These are phyloP conservation scores for Andricus grossulariae DNA, from an alignment of 1,140 invertebrate genomes.

Conservation along the genomic window DNA sequence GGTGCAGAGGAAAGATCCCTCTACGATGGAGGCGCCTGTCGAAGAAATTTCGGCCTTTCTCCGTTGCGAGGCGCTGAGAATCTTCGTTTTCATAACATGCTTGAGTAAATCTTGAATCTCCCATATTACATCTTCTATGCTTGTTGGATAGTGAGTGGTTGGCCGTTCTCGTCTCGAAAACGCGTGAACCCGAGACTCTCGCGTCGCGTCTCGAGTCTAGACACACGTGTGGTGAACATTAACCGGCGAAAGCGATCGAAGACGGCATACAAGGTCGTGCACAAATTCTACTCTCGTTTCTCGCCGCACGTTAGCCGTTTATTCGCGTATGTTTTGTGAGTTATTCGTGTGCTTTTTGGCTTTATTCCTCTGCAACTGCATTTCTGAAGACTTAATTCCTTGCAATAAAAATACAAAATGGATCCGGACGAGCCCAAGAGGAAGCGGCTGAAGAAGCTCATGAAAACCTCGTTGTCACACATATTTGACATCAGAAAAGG, in stretches of 20 bases:
- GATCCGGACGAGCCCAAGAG: conserved; percentile 10
- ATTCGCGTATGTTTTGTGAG: not conserved
- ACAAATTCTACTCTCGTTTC: not conserved
- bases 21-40: too few species aligned
- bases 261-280: not conserved
- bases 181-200: not conserved
- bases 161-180: not conserved
- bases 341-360: not conserved
- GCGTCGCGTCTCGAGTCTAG: conserved; percentile 2
- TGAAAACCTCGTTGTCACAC: not conserved
- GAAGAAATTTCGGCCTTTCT: too few species aligned
- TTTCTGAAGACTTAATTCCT: not conserved
- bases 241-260: not conserved
- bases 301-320: not conserved
- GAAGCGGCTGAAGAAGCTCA: not conserved
- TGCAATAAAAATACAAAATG: not conserved
- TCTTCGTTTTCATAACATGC: too few species aligned
- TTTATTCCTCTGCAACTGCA: too few species aligned
- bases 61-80: too few species aligned
- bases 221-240: conserved; percentile 10
- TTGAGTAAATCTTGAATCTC: too few species aligned
- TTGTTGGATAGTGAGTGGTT: not conserved
- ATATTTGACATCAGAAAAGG: not conserved
- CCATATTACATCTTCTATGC: not conserved
- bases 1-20: too few species aligned